Base-by-base conservation (phyloP, 2,888 invertebrate species). In the Euproctis similis region DNA sequence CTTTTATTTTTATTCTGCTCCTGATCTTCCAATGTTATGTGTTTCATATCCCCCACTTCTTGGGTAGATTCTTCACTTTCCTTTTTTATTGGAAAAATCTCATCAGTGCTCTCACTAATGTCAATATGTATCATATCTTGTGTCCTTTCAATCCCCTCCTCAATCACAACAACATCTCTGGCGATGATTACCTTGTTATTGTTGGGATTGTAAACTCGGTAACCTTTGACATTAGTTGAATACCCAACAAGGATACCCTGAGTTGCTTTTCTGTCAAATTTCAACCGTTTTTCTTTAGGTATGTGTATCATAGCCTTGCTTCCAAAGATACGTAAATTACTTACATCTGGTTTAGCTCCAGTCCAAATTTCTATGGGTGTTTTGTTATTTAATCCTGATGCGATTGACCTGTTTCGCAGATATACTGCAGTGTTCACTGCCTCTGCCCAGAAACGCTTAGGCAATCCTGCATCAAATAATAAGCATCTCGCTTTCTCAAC, bases 331-430 rank as follows among this genome's bases (percentile, higher is more conserved):
- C 14, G 14, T 6, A 14, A 6, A 14, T 14, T 4, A 6, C 14
- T 14, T 6, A 14, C 3, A 6, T 14, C 14, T 14, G 14, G 14
- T 14, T 14, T 14, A 4, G 14, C 3, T 14, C 3, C 14, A 14
- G 3, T 4, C 14, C 14, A 14, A 3, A 14, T 4, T 14, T 14
- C 14, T n/a, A n/a, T n/a, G n/a, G n/a, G n/a, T n/a, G n/a, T 9
- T 12, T 9, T 4, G 31, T 28, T 2, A 36, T 33, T 7, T 18
- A 17, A n/a, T n/a, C n/a, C n/a, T n/a, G n/a, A n/a, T n/a, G n/a
- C n/a, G n/a, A n/a, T n/a, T n/a, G n/a, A n/a, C 2, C 33, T 10
- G 16, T 36, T 39, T 11, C 31, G 32, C 1, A 37, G 3, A 17
- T 35, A 37, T 1, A 26, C 19, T 6, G 37, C 34, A 0, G 31